A percentile compares a stretch with the other conserved stretches of the same genome.
These are phyloP conservation scores for Solea senegalensis DNA, from an alignment of 2,113 vertebrate species.

Conservation along the genomic window DNA sequence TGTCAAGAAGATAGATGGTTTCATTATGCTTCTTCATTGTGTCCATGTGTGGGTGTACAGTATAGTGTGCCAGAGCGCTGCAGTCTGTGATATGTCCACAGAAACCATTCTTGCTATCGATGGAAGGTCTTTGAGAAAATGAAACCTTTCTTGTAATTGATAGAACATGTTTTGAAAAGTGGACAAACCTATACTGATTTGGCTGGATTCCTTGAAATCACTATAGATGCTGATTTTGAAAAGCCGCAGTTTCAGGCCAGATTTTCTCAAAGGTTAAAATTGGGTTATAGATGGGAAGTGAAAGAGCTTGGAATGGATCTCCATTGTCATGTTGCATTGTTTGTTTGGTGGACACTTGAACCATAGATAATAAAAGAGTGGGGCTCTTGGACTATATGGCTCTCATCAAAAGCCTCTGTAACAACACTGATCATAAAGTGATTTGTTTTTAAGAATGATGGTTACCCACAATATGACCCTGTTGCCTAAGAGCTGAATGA, in stretches of 20 bases:
- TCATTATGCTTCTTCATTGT: slow-evolving; percentile 64
- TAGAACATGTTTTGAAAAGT: slow-evolving; percentile 32
- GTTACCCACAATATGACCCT: slow-evolving; percentile 65
- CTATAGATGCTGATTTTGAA: background rate
- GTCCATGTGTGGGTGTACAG: slow-evolving; percentile 54
- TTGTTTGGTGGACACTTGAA: background rate
- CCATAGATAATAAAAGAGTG: background rate
- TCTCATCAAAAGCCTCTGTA: slow-evolving; percentile 50
- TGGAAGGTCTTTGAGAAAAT: slow-evolving; percentile 29
- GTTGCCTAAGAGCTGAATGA: slow-evolving; percentile 55
- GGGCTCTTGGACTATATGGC: slow-evolving; percentile 22
- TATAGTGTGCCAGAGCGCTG: slow-evolving; percentile 30
- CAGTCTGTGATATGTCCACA: slow-evolving; percentile 15
- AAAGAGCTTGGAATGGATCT: slow-evolving; percentile 18
- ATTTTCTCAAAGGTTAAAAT: too few relatives aligned
- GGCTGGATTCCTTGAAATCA: background rate
- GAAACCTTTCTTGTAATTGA: slow-evolving; percentile 31
- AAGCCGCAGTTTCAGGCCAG: background rate
- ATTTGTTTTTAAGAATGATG: slow-evolving; percentile 72
- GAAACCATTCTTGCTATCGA: slow-evolving; percentile 13
- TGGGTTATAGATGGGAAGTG: background rate
- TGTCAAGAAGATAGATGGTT: slow-evolving; percentile 65
- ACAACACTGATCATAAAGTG: slow-evolving; percentile 56
- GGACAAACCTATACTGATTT: slow-evolving; percentile 15
- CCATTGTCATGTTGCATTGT: slow-evolving; percentile 1